phyloP scores from a whole-genome alignment of 2,797 vertebrate genomes.

The Mustela erminea region DNA sequence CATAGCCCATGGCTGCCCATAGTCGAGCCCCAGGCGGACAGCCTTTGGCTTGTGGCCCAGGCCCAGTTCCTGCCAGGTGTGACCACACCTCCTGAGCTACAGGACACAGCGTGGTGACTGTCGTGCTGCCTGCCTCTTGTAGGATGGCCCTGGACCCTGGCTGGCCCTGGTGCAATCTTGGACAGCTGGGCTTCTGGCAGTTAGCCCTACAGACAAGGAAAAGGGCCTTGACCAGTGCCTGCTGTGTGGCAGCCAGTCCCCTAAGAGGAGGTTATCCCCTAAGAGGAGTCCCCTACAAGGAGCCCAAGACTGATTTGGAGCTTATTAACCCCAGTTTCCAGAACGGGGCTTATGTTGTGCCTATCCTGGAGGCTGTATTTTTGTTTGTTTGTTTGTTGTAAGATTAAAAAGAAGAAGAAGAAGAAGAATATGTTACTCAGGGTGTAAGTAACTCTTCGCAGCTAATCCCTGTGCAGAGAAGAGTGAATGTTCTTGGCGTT shows the following conservation, averaged over 20 bases:
- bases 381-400: too few species aligned
- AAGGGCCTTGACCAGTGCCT: background rate
- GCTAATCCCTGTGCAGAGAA: background rate
- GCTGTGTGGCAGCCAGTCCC: background rate
- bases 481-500: background rate
- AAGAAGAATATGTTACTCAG: background rate
- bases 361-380: background rate
- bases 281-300: background rate
- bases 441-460: background rate
- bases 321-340: background rate
- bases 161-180: background rate
- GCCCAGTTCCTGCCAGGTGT: background rate
- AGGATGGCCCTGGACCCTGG: background rate
- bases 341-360: fast-evolving
- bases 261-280: background rate
- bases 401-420: background rate
- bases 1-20: fast-evolving
- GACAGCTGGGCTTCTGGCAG: background rate
- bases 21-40: background rate
- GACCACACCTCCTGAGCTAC: background rate
- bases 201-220: fast-evolving
- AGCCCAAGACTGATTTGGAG: background rate
- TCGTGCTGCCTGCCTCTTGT: background rate
- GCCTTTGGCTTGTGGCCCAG: background rate
- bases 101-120: fast-evolving